Percentiles rank a stretch among this genome's conserved stretches.
Evolutionary conservation across 2,888 invertebrate genomes (phyloP).

Genomic region (Trissonchulus latispiculum): DNA sequence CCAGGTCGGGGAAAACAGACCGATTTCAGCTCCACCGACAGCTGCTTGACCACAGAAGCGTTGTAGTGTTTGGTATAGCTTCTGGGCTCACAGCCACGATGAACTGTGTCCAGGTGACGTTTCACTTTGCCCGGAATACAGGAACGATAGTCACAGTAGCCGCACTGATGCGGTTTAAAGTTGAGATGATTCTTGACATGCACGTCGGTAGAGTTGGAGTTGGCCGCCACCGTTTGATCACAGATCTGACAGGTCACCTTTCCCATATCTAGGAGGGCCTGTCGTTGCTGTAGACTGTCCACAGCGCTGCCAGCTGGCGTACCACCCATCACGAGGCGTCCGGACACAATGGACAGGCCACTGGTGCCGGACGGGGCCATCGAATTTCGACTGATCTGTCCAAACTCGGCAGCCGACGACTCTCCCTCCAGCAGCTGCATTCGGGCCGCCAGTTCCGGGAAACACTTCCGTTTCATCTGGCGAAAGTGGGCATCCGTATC

Average conservation of each 20-base stretch:
- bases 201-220: constrained; percentile 22
- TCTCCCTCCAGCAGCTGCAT: background rate
- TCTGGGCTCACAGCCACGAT: constrained; percentile 4
- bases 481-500: constrained; percentile 11
- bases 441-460: constrained; percentile 11
- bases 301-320: constrained; percentile 4
- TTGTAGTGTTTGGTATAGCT: background rate
- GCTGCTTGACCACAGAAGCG: background rate
- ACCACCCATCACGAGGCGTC: background rate
- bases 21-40: constrained; percentile 13
- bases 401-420: background rate
- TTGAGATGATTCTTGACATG: constrained; percentile 25
- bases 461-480: constrained; percentile 1
- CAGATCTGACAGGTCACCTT: constrained; percentile 18
- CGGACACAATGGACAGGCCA: too few relatives aligned
- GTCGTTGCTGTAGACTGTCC: background rate
- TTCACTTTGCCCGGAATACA: constrained; percentile 25
- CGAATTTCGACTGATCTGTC: background rate
- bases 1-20: constrained; percentile 19
- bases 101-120: constrained; percentile 24
- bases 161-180: constrained; percentile 24
- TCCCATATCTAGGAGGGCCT: background rate
- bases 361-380: background rate
- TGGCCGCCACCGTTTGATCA: constrained; percentile 17
- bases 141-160: constrained; percentile 19